Evolutionary conservation across 2,888 invertebrate genomes (phyloP), one percentile per base, ranked within the genome.

Genomic region (Pseudolycoriella hygida): DNA sequence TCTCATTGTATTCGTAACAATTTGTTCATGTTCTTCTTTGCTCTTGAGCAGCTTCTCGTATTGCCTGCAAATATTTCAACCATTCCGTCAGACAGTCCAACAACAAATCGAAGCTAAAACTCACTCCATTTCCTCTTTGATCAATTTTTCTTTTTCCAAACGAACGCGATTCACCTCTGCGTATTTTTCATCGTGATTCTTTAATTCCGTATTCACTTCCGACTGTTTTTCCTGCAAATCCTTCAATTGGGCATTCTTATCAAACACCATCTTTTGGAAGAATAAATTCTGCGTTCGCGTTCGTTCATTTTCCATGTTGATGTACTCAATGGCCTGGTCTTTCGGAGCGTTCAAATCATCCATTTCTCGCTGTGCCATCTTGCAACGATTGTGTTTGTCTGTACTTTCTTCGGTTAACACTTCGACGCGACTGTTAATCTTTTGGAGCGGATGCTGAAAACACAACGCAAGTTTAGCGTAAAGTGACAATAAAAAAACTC

Each of bases 301-400:
- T 2, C 80, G 68, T 3, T 71, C 71, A 60, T 98, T 98, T 58
- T 92, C 87, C 17, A 77, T 60, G 51, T 77, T 77, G 53, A 97
- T 69, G 56, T 77, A 80, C 41, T 79, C 74, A 0, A 87, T 72
- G 0, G 87, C 86, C 46, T 81, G 79, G 48, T 79, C 73, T 73
- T 81, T 86, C 0, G 87, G 85, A 48, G 73, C 76, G 55, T 82
- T 76, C 43, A 92, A 63, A 53, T 80, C 80, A 47, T 77, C 74
- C 61, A 86, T 79, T 59, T 90, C 89, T 45, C 77, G 77, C 56
- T 87, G 80, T 6, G 89, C 80, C 20, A 86, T 64, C 54, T 86
- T 82, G 4, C 92, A 78, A 48, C 90, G 72, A 60, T 89, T 88
- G 44, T 89, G 64, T 66, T 87, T 89, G 57, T 87, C 87, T 14